phyloP scores from a whole-genome alignment of 1,140 invertebrate genomes.

The Drosophila grimshawi region DNA sequence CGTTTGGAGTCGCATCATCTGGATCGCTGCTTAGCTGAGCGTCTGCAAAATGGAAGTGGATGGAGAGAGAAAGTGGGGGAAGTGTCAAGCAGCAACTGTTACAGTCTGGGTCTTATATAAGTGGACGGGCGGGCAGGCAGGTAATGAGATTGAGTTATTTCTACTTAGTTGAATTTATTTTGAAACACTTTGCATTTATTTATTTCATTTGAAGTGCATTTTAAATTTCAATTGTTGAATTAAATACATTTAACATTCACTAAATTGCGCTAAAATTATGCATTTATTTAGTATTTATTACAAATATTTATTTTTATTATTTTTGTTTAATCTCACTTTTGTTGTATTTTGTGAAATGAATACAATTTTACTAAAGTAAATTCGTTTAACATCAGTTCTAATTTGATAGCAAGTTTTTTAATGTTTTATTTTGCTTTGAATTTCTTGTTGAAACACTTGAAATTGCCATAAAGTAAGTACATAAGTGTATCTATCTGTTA shows the following conservation, averaged over 20 bases:
- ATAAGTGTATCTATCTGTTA: slow-evolving; percentile 43
- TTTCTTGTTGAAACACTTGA: slow-evolving; percentile 71
- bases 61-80: slow-evolving; percentile 5
- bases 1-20: slow-evolving; percentile 48
- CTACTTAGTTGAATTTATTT: slow-evolving; percentile 24
- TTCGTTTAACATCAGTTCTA: slow-evolving; percentile 84
- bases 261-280: slow-evolving; percentile 74
- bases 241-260: slow-evolving; percentile 81
- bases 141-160: slow-evolving; percentile 1
- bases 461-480: slow-evolving; percentile 77
- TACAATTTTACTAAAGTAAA: slow-evolving; percentile 84
- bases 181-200: slow-evolving; percentile 78
- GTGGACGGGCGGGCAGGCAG: background rate
- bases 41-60: slow-evolving; percentile 57
- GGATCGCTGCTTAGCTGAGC: slow-evolving; percentile 48
- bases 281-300: slow-evolving; percentile 37
- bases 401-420: slow-evolving; percentile 41
- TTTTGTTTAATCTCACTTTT: slow-evolving; percentile 37
- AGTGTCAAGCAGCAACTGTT: background rate
- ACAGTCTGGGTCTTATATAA: slow-evolving; percentile 6
- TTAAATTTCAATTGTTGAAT: slow-evolving; percentile 63
- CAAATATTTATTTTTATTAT: slow-evolving; percentile 23
- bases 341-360: slow-evolving; percentile 67
- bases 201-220: slow-evolving; percentile 77
- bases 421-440: slow-evolving; percentile 31